Base-by-base conservation (phyloP, 1,140 invertebrate genomes). In the Whitmania pigra region DNA sequence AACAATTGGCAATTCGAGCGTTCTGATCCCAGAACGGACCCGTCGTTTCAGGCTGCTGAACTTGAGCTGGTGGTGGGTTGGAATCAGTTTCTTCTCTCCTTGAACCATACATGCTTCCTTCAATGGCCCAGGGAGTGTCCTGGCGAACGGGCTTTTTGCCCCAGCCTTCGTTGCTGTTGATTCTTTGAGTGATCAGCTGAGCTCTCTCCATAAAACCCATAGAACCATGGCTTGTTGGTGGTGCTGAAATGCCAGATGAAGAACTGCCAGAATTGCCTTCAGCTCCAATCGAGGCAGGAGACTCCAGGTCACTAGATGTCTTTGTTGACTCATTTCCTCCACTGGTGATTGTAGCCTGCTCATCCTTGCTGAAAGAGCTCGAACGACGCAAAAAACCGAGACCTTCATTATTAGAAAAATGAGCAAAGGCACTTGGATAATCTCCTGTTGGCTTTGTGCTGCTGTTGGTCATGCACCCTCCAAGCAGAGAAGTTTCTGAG, bases 151-250 rank as follows among this genome's bases (percentile, higher is more conserved):
- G 71, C 49, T 67, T 67, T 31, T 66, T 66, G n/a, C 71, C 71
- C 71, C 71, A 72, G 5, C 71, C 71, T 25, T 72, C 71, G 63
- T 72, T 63, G 40, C 71, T 72, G 40, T 72, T 72, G 29, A 72
- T 72, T 55, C 53, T 66, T 29, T 63, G 29, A 18, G 6, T 22
- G 20, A 72, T 72, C 36, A 66, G 55, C 40, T 72, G 31, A 25
- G 43, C 53, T 5, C 40, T 63, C 20, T 63, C 57, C 29, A 63
- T 63, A 31, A 63, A 63, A 31, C 57, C 57, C 57, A 63, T 25
- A 20, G 22, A 25, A 31, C 22, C 57, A 6, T 22, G 29, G 22
- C 22, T 25, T 31, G 22, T 31, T 11, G 57, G 57, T 15, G 57
- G 57, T 63, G 29, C 22, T 13, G 18, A 22, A 63, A 63, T 63